Conservation (phyloP, 2,797 vertebrate species). For the Intellagama lesueurii region DNA sequence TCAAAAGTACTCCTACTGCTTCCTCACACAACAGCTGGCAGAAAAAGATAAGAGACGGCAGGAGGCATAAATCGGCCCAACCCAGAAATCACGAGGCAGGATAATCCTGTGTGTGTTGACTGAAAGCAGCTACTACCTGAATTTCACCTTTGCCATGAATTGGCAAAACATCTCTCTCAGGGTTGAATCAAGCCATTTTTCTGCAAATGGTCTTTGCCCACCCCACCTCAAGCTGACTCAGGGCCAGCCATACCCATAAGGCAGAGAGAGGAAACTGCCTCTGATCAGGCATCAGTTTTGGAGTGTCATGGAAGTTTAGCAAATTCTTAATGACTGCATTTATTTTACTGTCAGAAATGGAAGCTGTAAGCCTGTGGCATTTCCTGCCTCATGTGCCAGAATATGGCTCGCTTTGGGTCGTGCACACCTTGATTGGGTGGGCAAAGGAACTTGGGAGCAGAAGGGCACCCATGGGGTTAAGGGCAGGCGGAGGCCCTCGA, state of each 20-base stretch:
- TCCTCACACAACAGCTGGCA: not conserved
- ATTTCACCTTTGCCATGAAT: not conserved
- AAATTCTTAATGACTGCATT: no score
- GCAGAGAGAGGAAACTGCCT: no score
- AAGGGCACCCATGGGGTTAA: no score
- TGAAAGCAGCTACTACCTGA: not conserved
- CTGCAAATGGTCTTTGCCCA: not conserved
- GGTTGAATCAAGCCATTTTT: not conserved
- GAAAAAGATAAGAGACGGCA: not conserved
- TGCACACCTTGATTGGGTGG: no score
- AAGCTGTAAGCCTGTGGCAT: no score
- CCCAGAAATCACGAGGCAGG: not conserved
- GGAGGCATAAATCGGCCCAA: not conserved
- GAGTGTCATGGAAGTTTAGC: no score
- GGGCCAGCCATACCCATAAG: not conserved
- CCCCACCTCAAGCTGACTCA: not conserved
- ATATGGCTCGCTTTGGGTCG: no score
- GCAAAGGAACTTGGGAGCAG: no score
- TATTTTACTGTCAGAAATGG: no score
- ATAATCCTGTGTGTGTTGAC: not conserved
- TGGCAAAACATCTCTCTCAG: not conserved
- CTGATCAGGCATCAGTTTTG: no score
- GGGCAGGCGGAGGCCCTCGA: no score
- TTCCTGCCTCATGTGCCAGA: no score
- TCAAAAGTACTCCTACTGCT: not conserved